Conservation (phyloP, 30 jellyfish, hydroid and myxozoan genomes). For the Cassiopea xamachana region DNA sequence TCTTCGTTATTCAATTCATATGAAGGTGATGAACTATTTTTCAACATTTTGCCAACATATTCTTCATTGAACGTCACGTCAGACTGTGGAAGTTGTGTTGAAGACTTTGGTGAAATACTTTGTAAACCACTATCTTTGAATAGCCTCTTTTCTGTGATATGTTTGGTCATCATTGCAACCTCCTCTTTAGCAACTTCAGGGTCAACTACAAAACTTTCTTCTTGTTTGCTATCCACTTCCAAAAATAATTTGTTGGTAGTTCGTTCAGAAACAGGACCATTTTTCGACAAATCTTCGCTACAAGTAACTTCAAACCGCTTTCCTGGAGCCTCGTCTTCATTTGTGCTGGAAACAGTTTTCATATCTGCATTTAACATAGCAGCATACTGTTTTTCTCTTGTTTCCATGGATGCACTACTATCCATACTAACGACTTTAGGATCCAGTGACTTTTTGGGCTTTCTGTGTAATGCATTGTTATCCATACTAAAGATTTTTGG, state of each 20-base stretch:
- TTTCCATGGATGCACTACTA: constrained; percentile 14
- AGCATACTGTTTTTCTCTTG: constrained; percentile 36
- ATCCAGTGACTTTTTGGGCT: constrained; percentile 7
- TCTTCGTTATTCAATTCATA: background rate
- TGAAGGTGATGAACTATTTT: background rate
- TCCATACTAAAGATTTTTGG: constrained; percentile 39
- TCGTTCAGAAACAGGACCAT: background rate
- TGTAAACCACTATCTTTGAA: background rate
- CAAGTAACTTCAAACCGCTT: background rate
- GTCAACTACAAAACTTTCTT: background rate
- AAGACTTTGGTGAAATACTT: background rate
- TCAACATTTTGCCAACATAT: background rate
- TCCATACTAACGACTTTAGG: constrained; percentile 35
- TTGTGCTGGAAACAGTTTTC: background rate
- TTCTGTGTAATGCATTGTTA: constrained; percentile 1
- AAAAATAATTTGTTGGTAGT: background rate
- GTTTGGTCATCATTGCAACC: background rate
- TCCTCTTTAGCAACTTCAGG: constrained; percentile 13
- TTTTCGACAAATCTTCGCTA: background rate
- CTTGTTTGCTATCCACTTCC: background rate
- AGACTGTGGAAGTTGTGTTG: background rate
- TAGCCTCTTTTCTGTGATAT: constrained; percentile 4
- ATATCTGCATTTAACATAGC: constrained; percentile 25
- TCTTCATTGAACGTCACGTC: background rate
- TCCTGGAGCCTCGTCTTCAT: background rate